Evolutionary conservation across 2,113 vertebrate genomes (phyloP), one percentile per base, ranked within the genome.

Genomic region (Thryonomys swinderianus): DNA sequence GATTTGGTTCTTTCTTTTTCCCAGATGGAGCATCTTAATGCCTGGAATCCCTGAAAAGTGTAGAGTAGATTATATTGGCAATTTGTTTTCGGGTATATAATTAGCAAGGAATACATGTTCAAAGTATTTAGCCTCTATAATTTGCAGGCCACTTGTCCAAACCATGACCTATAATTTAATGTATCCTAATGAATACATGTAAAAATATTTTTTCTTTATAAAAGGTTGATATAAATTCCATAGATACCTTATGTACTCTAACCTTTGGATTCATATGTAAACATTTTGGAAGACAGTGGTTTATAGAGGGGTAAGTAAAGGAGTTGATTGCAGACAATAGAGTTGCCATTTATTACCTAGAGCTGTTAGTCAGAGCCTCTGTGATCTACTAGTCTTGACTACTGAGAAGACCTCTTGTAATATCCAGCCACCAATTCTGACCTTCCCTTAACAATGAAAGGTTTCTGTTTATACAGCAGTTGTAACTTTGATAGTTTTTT

Each of bases 131-230:
- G 14, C 14, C 20, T 71, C 12, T 85, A 61, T 82, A 66, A 51
- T 78, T 59, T 9, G 23, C 45, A 45, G n/a, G 10, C 23, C 73
- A 16, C 51, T 25, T 82, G 84, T 34, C 7, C 27, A 78, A 94
- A 76, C 9, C 9, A 55, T 61, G 78, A 55, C 0, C 2, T 53
- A 37, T 57, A 80, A 59, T 0, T 12, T 51, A 89, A 87, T 67
- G 7, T 69, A 42, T 76, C 13, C 18, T 71, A 57, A 55, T 9
- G 42, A 4, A n/a, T 11, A 81, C 18, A 57, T 9, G 0, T 62
- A 76, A 90, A 92, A 53, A 53, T 85, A 84, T 1, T 55, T 55
- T 84, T 80, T 81, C 40, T 88, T 95, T 87, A 20, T 3, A 59
- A 96, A 90, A 69, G 34, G 2, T 93, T 93, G 69, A 79, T 42